Evolutionary conservation across 2,888 invertebrate genomes (phyloP), one percentile per base, ranked within the genome.

Genomic region (Plebejus argus): DNA sequence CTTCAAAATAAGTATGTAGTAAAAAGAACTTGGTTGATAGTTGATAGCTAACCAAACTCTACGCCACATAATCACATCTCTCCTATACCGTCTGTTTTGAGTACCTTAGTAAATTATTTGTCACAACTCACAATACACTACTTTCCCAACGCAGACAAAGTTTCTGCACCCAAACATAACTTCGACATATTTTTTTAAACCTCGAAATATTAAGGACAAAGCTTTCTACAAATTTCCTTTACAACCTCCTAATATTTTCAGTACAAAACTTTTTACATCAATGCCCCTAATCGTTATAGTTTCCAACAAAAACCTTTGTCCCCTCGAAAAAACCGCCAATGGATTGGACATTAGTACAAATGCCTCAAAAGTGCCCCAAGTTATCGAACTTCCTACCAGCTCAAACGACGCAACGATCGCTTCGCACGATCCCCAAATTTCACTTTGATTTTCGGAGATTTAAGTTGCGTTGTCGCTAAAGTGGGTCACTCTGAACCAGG

Each of bases 361-460:
- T 70, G 28, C 53, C 53, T 45, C 53, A 53, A 18, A 53, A 53
- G 53, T 45, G 72, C n/a, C 58, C 23, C 77, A 77, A 77, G 58
- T 77, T 77, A 71, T 35, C 28, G 56, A 77, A 77, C 72, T 77
- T 77, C 77, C 77, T 74, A 56, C 77, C 58, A 61, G 53, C 61
- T 72, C 77, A 77, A 81, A 81, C 79, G 79, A 80, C 74, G 56
- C 70, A 81, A 82, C 76, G 80, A 82, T 81, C 58, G 76, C 78
- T 78, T 71, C 77, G 58, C 49, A 78, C 78, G 78, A 79, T 76
- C 76, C 77, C 78, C 76, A 78, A 81, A 83, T 81, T 79, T 79
- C 78, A 82, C 77, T 83, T 83, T 82, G 82, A 83, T 83, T 81
- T 82, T 81, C 80, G 81, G 81, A 78, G 79, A 78, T 80, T 80